phyloP scores from a whole-genome alignment of 1,140 invertebrate species.

The Monomorium pharaonis region DNA sequence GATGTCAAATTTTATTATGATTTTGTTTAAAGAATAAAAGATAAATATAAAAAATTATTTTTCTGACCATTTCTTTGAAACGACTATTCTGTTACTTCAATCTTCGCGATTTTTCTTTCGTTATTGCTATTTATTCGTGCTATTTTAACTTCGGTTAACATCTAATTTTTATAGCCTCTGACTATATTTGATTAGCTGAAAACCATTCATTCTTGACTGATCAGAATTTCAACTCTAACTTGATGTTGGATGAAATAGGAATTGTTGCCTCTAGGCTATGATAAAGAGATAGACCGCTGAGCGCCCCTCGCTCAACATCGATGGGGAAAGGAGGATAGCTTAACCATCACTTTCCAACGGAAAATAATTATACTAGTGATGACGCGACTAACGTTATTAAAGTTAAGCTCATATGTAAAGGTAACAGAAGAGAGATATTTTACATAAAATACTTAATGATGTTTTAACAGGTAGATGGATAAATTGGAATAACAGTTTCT shows the following conservation, averaged over 20 bases:
- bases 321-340: neutral
- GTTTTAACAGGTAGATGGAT: neutral
- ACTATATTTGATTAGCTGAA: neutral
- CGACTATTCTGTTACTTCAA: neutral
- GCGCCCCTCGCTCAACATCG: neutral
- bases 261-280: conserved; percentile 22
- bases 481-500: neutral
- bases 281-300: conserved; percentile 36
- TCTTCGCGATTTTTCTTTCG: neutral
- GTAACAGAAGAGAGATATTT: neutral
- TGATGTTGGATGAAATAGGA: conserved; percentile 33
- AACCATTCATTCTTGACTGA: neutral
- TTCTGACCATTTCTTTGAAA: neutral
- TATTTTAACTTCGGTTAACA: neutral
- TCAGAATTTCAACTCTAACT: conserved; percentile 31
- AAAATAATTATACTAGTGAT: conserved; percentile 31
- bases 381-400: conserved; percentile 27
- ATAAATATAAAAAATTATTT: neutral
- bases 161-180: neutral
- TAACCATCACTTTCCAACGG: conserved; percentile 1
- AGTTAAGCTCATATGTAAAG: neutral
- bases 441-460: neutral
- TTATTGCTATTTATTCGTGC: neutral
- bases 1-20: neutral
- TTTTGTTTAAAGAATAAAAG: neutral